These are phyloP conservation scores for Aphaenogaster rudis DNA, from an alignment of 1,140 invertebrate genomes.

Conservation along the genomic window DNA sequence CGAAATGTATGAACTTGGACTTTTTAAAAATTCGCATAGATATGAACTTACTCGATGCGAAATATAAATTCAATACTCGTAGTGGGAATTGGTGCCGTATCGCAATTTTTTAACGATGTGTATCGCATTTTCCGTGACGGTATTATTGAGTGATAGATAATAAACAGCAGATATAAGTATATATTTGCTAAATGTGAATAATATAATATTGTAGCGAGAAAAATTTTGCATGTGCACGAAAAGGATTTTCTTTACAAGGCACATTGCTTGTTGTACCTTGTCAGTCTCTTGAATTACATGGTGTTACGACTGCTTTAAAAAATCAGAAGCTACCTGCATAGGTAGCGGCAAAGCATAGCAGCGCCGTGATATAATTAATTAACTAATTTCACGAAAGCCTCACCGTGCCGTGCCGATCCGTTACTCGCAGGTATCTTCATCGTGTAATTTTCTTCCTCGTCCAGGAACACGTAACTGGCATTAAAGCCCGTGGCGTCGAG, in stretches of 20 bases:
- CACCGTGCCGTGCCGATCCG: conserved; percentile 82
- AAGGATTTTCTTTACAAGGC: background rate
- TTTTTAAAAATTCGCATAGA: conserved; percentile 19
- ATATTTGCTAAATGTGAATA: background rate
- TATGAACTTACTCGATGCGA: background rate
- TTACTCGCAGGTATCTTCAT: conserved; percentile 82
- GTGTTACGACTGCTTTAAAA: conserved; percentile 13
- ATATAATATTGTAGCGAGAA: background rate
- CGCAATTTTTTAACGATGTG: conserved; percentile 11
- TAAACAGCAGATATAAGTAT: conserved; percentile 1
- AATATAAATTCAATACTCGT: conserved; percentile 13
- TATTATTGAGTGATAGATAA: conserved; percentile 21
- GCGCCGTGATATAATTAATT: conserved; percentile 50
- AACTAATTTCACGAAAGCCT: conserved; percentile 75
- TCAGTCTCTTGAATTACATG: background rate
- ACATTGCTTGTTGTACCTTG: background rate
- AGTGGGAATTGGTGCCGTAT: background rate
- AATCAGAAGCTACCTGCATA: conserved; percentile 10
- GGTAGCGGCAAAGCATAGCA: background rate
- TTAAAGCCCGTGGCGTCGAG: conserved; percentile 97
- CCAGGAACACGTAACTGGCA: conserved; percentile 94
- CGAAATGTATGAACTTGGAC: conserved; percentile 18
- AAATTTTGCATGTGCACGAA: background rate
- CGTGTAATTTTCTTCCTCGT: conserved; percentile 85
- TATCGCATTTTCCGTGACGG: background rate